phyloP scores from a whole-genome alignment of 1,140 invertebrate species.

The Trissolcus basalis region DNA sequence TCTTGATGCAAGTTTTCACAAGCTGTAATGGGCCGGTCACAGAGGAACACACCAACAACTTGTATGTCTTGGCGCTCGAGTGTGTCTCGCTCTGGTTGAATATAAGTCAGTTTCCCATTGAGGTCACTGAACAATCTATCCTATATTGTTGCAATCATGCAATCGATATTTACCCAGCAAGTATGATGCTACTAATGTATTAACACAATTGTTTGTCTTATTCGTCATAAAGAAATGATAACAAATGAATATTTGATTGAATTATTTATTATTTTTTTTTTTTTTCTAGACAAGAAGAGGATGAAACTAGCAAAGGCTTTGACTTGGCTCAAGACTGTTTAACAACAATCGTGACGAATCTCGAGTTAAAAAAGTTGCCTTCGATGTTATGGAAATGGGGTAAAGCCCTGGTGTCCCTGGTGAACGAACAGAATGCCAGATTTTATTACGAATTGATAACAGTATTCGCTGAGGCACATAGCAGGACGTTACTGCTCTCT shows the following conservation, averaged over 20 bases:
- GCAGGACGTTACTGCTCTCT: conserved; percentile 64
- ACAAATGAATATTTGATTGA: no score
- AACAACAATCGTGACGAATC: conserved; percentile 62
- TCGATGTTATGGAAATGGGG: conserved; percentile 70
- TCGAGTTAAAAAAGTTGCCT: conserved; percentile 60
- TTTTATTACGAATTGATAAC: conserved; percentile 68
- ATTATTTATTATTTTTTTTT: neutral
- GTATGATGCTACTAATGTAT: conserved; percentile 44
- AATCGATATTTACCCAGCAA: conserved; percentile 64
- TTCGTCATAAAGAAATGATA: no score
- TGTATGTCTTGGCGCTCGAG: conserved; percentile 66
- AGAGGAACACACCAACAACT: conserved; percentile 41
- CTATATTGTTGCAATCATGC: conserved; percentile 67
- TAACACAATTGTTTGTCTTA: no score
- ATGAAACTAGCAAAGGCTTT: conserved; percentile 62
- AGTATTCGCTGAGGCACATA: conserved; percentile 70
- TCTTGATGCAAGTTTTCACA: conserved; percentile 68
- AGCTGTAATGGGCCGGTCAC: conserved; percentile 58
- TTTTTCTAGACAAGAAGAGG: conserved; percentile 20
- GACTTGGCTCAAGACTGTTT: conserved; percentile 69
- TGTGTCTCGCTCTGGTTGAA: conserved; percentile 70
- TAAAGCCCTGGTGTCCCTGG: conserved; percentile 60
- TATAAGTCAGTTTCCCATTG: conserved; percentile 63
- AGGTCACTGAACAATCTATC: conserved; percentile 67
- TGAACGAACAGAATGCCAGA: conserved; percentile 60